Evolutionary conservation across 2,888 invertebrate species (phyloP).

Genomic region (Ophion ellenae): DNA sequence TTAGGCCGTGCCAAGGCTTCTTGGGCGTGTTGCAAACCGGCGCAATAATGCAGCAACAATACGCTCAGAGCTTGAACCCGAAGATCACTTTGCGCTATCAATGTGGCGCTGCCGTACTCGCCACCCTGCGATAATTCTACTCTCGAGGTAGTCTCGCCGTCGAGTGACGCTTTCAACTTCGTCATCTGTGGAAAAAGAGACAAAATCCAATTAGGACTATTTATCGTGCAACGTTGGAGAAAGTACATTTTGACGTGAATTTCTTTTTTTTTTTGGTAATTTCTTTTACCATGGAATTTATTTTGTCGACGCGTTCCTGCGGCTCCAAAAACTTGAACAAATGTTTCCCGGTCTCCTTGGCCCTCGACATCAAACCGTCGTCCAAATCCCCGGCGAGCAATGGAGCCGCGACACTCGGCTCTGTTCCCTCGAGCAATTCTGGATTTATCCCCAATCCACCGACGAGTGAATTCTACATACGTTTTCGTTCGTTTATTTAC

Average conservation of each 20-base stretch:
- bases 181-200: conserved; percentile 86
- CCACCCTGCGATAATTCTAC: conserved; percentile 78
- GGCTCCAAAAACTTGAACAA: conserved; percentile 90
- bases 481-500: conserved; percentile 34
- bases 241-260: not conserved
- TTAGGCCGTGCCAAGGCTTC: conserved; percentile 79
- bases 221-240: too few species aligned
- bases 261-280: not conserved
- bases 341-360: conserved; percentile 93
- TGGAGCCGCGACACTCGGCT: conserved; percentile 79
- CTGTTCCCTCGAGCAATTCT: conserved; percentile 82
- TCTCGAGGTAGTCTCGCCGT: conserved; percentile 87
- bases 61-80: conserved; percentile 96
- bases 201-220: not conserved
- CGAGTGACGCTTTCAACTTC: conserved; percentile 90
- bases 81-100: conserved; percentile 89
- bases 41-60: conserved; percentile 97
- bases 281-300: conserved; percentile 92
- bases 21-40: conserved; percentile 94
- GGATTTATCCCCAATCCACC: conserved; percentile 82
- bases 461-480: conserved; percentile 81
- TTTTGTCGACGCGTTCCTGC: conserved; percentile 89
- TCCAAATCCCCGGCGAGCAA: conserved; percentile 85
- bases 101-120: conserved; percentile 77
- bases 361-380: conserved; percentile 94